Evolutionary conservation across 1,140 invertebrate species (phyloP).

Genomic region (Artemia franciscana): DNA sequence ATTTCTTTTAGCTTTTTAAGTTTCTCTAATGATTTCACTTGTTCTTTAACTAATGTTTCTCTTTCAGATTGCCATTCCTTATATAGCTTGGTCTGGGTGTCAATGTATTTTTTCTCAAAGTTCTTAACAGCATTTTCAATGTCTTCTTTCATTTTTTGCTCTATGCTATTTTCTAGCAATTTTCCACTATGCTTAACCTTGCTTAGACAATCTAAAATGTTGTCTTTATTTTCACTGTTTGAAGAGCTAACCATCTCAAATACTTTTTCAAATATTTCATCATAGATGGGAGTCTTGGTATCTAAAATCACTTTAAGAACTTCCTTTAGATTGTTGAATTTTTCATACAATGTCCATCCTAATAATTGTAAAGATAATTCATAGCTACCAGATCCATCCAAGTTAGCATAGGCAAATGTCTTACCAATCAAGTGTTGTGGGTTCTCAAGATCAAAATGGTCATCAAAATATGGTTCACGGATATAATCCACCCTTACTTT

Average conservation of each 20-base stretch:
- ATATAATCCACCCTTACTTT: conserved; percentile 53
- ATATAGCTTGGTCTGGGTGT: conserved; percentile 12
- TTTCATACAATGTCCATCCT: conserved; percentile 38
- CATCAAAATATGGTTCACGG: conserved; percentile 55
- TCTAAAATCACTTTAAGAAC: conserved; percentile 16
- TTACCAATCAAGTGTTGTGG: conserved; percentile 45
- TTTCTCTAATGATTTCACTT: conserved; percentile 14
- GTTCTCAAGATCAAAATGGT: conserved; percentile 59
- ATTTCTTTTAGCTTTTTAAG: conserved; percentile 14
- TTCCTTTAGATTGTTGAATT: conserved; percentile 30
- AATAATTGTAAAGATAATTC: conserved; percentile 37
- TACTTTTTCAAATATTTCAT: conserved; percentile 8
- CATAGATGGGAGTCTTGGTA: not conserved
- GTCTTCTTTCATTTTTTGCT: conserved; percentile 6
- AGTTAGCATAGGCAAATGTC: conserved; percentile 29
- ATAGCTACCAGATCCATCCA: conserved; percentile 23
- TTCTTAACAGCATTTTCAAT: conserved; percentile 11
- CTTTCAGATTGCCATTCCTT: conserved; percentile 15
- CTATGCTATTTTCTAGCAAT: conserved; percentile 4
- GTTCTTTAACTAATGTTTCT: conserved; percentile 13
- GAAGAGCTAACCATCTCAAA: conserved; percentile 13
- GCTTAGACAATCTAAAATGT: conserved; percentile 8
- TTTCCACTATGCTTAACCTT: not conserved
- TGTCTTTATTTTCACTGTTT: not conserved
- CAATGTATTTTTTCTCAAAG: conserved; percentile 14